phyloP scores from a whole-genome alignment of 2,888 invertebrate species.

The Lycophotia porphyrea region DNA sequence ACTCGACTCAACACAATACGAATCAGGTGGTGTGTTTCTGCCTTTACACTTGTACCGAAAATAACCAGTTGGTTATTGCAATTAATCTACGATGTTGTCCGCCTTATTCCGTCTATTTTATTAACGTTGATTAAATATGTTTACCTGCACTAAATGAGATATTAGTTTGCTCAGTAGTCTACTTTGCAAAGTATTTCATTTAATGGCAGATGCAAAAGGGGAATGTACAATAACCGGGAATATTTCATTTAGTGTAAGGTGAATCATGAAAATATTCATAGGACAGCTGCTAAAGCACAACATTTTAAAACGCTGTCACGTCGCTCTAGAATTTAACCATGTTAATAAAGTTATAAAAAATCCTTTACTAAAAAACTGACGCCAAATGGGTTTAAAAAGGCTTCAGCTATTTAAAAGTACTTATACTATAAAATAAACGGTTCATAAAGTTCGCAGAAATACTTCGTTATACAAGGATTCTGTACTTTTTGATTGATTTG shows the following conservation, averaged over 20 bases:
- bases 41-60: background rate
- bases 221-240: background rate
- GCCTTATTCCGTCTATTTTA: background rate
- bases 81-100: background rate
- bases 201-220: no score
- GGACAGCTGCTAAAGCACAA: no score
- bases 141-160: background rate
- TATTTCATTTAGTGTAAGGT: background rate
- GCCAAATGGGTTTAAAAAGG: no score
- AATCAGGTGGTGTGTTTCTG: background rate
- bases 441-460: background rate
- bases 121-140: background rate
- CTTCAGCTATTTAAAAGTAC: no score
- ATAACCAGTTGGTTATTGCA: background rate
- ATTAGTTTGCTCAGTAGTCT: background rate
- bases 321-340: background rate
- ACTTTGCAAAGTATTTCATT: background rate
- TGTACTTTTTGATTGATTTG: background rate
- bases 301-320: background rate
- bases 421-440: background rate
- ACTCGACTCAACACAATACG: background rate
- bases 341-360: no score
- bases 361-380: no score
- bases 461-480: background rate
- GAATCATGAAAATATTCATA: background rate